Conservation (phyloP, 2,888 invertebrate species). For the Meghimatium bilineatum region DNA sequence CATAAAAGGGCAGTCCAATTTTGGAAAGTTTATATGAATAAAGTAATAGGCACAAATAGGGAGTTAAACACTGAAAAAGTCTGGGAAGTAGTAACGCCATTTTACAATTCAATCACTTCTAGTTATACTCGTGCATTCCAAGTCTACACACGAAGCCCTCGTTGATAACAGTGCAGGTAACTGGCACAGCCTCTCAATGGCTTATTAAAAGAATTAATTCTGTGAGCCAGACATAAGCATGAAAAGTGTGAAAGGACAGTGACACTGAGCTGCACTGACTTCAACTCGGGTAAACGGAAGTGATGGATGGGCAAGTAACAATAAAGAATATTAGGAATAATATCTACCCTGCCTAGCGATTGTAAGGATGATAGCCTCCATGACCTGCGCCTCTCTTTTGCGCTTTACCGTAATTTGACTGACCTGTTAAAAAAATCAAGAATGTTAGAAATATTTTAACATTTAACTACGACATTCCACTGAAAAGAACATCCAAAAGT, state of each 20-base stretch:
- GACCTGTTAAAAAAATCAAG: conserved; percentile 52
- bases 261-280: conserved; percentile 22
- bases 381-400: conserved; percentile 64
- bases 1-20: conserved; percentile 36
- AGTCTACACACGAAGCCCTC: conserved; percentile 35
- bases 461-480: conserved; percentile 35
- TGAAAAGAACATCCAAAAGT: conserved; percentile 35
- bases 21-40: neutral
- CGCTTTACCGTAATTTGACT: conserved; percentile 67
- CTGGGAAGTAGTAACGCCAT: conserved; percentile 2
- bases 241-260: neutral
- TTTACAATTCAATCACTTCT: conserved; percentile 40
- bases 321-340: conserved; percentile 39
- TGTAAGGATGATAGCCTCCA: conserved; percentile 70
- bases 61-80: neutral
- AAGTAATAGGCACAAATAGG: neutral
- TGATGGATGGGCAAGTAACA: conserved; percentile 41
- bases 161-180: conserved; percentile 43
- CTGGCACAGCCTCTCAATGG: neutral
- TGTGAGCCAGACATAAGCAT: neutral
- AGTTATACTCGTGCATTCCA: conserved; percentile 34
- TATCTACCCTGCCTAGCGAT: conserved; percentile 55
- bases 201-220: neutral
- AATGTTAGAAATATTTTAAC: conserved; percentile 40
- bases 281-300: conserved; percentile 38